Conservation (phyloP, 2,113 vertebrate genomes). For the Phaethornis superciliosus region DNA sequence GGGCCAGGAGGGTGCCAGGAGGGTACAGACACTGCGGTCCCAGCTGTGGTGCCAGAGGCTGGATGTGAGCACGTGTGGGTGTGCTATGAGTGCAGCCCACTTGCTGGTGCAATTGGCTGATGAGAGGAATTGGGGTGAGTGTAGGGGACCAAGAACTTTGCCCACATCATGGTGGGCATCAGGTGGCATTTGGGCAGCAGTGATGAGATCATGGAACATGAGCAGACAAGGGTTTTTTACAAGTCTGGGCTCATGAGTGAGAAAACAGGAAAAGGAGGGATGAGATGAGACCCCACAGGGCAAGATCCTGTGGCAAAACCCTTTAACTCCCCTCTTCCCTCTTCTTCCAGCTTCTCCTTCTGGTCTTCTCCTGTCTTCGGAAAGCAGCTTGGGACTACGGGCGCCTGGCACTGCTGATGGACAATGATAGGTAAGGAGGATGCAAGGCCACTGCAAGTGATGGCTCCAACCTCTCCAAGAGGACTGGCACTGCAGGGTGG, state of each 20-base stretch:
- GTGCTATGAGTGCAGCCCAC: rapidly evolving
- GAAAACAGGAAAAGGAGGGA: background rate
- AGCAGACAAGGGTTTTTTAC: background rate
- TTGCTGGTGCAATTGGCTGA: rapidly evolving
- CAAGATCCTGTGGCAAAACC: background rate
- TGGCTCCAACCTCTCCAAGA: background rate
- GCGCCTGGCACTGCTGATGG: constrained; percentile 92
- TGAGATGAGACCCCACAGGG: background rate
- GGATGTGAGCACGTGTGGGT: background rate
- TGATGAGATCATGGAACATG: background rate
- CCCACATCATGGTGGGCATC: background rate
- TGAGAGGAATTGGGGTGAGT: background rate
- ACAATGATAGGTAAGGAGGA: constrained; percentile 90
- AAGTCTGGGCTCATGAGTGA: background rate
- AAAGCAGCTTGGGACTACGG: constrained; percentile 98
- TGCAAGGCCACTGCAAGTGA: rapidly evolving
- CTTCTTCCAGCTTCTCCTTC: constrained; percentile 81
- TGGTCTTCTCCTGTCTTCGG: constrained; percentile 94
- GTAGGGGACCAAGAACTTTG: background rate
- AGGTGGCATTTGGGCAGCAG: background rate
- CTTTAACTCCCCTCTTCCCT: background rate
- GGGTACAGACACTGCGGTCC: rapidly evolving
- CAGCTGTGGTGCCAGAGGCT: background rate
- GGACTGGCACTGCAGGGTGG: rapidly evolving
- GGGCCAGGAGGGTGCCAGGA: background rate